These are phyloP conservation scores for Coilia nasus DNA, from an alignment of 2,797 vertebrate species.

Conservation along the genomic window DNA sequence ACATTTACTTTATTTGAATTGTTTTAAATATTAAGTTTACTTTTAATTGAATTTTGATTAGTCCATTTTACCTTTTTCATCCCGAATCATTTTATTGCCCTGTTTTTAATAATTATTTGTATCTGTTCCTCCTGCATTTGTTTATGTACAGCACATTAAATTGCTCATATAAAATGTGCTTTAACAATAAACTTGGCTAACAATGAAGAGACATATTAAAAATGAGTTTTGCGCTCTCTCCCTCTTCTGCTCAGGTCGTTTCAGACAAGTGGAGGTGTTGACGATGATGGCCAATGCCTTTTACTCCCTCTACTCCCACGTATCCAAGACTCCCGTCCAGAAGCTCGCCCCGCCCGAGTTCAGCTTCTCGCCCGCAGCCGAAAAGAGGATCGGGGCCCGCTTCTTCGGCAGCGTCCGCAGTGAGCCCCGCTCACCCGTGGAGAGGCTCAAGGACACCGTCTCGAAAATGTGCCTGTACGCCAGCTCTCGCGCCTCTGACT, in stretches of 20 bases:
- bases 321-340: constrained; percentile 85
- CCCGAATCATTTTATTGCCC: too few relatives aligned
- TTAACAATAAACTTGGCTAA: too few relatives aligned
- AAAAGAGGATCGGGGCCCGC: constrained; percentile 62
- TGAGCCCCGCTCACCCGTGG: constrained; percentile 77
- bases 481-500: constrained; percentile 70
- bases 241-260: constrained; percentile 78
- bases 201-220: too few relatives aligned
- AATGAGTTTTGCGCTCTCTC: neutral
- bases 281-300: constrained; percentile 86
- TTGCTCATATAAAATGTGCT: too few relatives aligned
- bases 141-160: too few relatives aligned
- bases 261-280: constrained; percentile 87
- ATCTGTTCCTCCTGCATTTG: too few relatives aligned
- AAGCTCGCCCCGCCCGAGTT: constrained; percentile 79
- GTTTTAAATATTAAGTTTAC: too few relatives aligned
- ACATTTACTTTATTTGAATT: too few relatives aligned
- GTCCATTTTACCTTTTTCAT: too few relatives aligned
- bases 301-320: constrained; percentile 89
- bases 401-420: constrained; percentile 67
- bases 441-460: constrained; percentile 84
- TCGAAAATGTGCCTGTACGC: constrained; percentile 89
- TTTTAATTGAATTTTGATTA: too few relatives aligned
- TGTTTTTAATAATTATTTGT: too few relatives aligned
- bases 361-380: constrained; percentile 69